Percentiles rank a stretch among this genome's conserved stretches.
phyloP scores from a whole-genome alignment of 2,113 vertebrate species.

The Tonatia bakeri region DNA sequence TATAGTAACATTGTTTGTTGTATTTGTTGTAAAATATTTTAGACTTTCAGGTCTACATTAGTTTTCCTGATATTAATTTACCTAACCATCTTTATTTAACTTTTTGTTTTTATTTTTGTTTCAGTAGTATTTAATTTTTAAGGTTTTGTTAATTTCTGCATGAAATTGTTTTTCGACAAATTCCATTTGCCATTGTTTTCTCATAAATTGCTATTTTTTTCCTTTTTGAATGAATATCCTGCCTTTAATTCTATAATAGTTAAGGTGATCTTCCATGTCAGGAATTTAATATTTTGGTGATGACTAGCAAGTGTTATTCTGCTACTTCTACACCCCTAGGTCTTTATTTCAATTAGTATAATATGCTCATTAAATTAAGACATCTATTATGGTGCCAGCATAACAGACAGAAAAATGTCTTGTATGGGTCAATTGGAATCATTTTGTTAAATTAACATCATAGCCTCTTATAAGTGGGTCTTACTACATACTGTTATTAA shows the following conservation, averaged over 20 bases:
- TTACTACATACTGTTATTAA: slow-evolving; percentile 58
- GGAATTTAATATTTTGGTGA: slow-evolving; percentile 44
- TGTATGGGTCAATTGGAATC: slow-evolving; percentile 63
- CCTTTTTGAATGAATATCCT: background rate
- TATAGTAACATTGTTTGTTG: background rate
- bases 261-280: background rate
- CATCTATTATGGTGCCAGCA: slow-evolving; percentile 58
- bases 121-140: background rate
- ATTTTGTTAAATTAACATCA: slow-evolving; percentile 67
- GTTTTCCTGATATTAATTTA: background rate
- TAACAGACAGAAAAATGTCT: slow-evolving; percentile 62
- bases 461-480: slow-evolving; percentile 51
- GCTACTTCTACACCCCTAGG: slow-evolving; percentile 39
- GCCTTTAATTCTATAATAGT: slow-evolving; percentile 31
- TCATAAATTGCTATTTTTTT: background rate
- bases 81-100: background rate
- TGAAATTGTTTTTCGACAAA: slow-evolving; percentile 26
- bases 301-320: slow-evolving; percentile 26
- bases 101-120: background rate
- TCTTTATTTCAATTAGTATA: slow-evolving; percentile 70
- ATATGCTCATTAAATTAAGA: slow-evolving; percentile 67
- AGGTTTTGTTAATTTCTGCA: background rate
- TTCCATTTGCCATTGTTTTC: background rate
- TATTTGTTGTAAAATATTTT: background rate
- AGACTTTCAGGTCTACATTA: background rate